phyloP scores from a whole-genome alignment of 2,888 invertebrate genomes.

The Invenusta paracnida region DNA sequence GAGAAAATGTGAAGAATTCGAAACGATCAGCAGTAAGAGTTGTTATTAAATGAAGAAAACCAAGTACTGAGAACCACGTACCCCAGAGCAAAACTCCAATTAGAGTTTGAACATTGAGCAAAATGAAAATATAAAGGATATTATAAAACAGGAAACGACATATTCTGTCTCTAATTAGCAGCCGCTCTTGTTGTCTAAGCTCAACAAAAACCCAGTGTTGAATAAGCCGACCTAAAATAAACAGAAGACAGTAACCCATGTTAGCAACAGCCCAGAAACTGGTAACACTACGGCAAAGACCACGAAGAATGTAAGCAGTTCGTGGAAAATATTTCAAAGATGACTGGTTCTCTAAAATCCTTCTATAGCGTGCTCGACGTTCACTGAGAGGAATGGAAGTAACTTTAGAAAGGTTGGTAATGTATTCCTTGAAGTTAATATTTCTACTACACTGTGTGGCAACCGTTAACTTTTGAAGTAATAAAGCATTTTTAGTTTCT shows the following conservation, averaged over 20 bases:
- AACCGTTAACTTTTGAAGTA: neutral
- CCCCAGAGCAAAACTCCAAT: conserved; percentile 81
- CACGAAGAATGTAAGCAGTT: neutral
- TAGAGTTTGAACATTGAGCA: conserved; percentile 76
- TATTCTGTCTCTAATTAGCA: conserved; percentile 70
- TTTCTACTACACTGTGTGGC: neutral
- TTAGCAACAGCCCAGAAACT: conserved; percentile 70
- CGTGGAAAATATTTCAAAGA: neutral
- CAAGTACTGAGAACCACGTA: conserved; percentile 79
- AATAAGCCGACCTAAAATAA: conserved; percentile 71
- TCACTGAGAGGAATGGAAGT: neutral
- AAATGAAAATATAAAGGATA: conserved; percentile 85
- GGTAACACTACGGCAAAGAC: neutral
- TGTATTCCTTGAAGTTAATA: neutral
- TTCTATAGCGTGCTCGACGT: neutral
- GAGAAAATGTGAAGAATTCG: conserved; percentile 69
- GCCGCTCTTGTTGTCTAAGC: conserved; percentile 75
- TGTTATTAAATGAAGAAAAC: conserved; percentile 75
- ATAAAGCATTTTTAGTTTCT: neutral
- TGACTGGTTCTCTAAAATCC: neutral
- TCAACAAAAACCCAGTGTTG: conserved; percentile 77
- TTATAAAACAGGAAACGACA: conserved; percentile 89
- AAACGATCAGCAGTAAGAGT: conserved; percentile 81
- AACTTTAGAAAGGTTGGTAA: neutral
- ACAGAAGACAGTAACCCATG: conserved; percentile 76